Base-by-base conservation (phyloP, 1,140 invertebrate genomes). In the Diabrotica virgifera region DNA sequence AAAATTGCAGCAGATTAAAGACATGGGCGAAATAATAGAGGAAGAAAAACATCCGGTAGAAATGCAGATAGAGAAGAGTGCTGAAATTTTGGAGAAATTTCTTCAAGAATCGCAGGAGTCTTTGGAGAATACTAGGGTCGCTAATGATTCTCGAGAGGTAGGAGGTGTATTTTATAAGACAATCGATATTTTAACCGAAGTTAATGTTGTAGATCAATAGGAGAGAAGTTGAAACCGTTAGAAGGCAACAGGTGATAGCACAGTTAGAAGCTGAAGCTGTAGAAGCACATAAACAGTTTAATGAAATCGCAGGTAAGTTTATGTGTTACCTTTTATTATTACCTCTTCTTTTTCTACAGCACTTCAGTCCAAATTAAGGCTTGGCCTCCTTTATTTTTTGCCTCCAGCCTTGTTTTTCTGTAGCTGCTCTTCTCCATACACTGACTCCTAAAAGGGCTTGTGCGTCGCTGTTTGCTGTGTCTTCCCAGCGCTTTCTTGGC, bases 71-170 rank as follows among this genome's bases (percentile, higher is more conserved):
- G 75, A 84, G 12, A 76, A 77, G 9, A 87, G 87, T 55, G 80
- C 79, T 0, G 83, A 85, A 66, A 71, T 85, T 50, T 78, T 90
- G 10, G 82, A 86, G 62, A 82, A 84, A 50, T 77, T 90, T 36
- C 74, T 87, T 5, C 69, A 81, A 37, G 89, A 91, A 80, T 88
- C 87, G 14, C 83, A 86, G 53, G 88, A 90, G 75, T 84, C 87
- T 70, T 87, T 91, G 63, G 83, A 87, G 12, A 91, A 90, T 75
- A 86, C 92, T 1, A 83, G 84, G 74, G 81, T 90, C 13, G 90
- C 89, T 0, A 90, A 86, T 38, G 89, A 92, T 71, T 84, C 86
- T 0, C 80, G 89, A 4, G 89, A 92, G 77, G 78, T 89, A 46
- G n/a, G 40, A 4, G 40, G n/a, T 10, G 6, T 46, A n/a, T 46